Evolutionary conservation across 2,888 invertebrate genomes (phyloP).

Genomic region (Torymus auratus): DNA sequence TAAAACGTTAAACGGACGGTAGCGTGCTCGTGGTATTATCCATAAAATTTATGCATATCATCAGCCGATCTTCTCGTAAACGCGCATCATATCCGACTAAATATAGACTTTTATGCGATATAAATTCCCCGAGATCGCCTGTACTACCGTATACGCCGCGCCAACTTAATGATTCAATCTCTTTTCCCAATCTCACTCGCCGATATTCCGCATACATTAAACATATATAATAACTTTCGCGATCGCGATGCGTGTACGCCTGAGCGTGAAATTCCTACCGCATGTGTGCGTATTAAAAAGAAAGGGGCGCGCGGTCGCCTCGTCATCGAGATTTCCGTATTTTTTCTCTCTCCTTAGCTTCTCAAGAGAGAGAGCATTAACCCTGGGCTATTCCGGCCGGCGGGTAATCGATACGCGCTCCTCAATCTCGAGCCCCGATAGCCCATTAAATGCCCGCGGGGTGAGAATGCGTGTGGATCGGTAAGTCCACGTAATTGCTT

Average conservation of each 20-base stretch:
- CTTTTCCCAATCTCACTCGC: not conserved
- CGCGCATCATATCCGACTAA: too few species aligned
- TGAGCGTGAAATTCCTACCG: constrained; percentile 11
- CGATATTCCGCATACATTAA: constrained; percentile 37
- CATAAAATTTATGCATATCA: too few species aligned
- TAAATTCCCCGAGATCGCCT: too few species aligned
- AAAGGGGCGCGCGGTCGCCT: not conserved
- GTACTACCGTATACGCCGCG: too few species aligned
- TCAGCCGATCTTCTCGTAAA: too few species aligned
- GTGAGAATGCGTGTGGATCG: not conserved
- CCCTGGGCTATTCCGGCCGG: not conserved
- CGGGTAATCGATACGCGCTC: constrained; percentile 45
- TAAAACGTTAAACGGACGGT: too few species aligned
- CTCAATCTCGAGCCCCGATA: constrained; percentile 27
- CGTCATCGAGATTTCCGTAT: constrained; percentile 27
- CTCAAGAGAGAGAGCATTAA: constrained; percentile 35
- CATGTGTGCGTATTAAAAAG: not conserved
- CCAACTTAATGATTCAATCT: constrained; percentile 27
- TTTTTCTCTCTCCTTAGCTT: not conserved
- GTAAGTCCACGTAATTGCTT: constrained; percentile 44
- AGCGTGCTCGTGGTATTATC: too few species aligned
- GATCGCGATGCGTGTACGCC: constrained; percentile 29
- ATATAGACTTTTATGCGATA: too few species aligned
- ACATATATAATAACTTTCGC: constrained; percentile 39
- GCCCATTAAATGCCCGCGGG: constrained; percentile 31